Evolutionary conservation across 2,797 vertebrate genomes (phyloP).

Genomic region (Catamblyrhynchus diadema): DNA sequence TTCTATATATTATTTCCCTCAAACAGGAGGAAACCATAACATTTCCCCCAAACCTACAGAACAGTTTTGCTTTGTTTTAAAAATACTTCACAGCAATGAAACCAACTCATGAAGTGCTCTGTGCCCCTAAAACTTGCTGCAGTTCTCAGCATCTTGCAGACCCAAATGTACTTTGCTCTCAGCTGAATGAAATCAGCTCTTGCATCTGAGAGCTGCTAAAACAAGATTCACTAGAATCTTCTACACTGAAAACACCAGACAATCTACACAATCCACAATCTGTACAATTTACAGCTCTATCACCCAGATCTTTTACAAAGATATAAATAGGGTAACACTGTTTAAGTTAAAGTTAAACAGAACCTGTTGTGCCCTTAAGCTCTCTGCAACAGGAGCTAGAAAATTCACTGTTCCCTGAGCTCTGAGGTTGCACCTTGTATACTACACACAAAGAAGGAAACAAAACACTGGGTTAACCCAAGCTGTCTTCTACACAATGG

Average conservation of each 20-base stretch:
- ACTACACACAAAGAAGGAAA: not conserved
- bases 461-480: slow-evolving; percentile 15
- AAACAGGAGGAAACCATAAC: not conserved
- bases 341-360: slow-evolving; percentile 27
- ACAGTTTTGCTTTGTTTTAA: not conserved
- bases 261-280: slow-evolving; percentile 24
- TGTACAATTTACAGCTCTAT: slow-evolving; percentile 9
- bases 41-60: not conserved
- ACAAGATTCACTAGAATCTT: slow-evolving; percentile 5
- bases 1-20: not conserved
- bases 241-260: slow-evolving; percentile 20
- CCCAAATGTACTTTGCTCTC: not conserved
- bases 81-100: not conserved
- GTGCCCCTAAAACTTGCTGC: not conserved
- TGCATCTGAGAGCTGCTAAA: slow-evolving; percentile 4
- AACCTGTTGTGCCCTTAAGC: slow-evolving; percentile 1
- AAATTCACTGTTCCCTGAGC: not conserved
- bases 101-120: not conserved
- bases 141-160: not conserved
- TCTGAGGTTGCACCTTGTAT: not conserved
- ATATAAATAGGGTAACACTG: slow-evolving; percentile 13
- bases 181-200: slow-evolving; percentile 2
- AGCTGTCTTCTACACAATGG: not conserved
- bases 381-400: not conserved
- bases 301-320: not conserved